phyloP scores from a whole-genome alignment of 2,888 invertebrate genomes.

The Amiota mariae region DNA sequence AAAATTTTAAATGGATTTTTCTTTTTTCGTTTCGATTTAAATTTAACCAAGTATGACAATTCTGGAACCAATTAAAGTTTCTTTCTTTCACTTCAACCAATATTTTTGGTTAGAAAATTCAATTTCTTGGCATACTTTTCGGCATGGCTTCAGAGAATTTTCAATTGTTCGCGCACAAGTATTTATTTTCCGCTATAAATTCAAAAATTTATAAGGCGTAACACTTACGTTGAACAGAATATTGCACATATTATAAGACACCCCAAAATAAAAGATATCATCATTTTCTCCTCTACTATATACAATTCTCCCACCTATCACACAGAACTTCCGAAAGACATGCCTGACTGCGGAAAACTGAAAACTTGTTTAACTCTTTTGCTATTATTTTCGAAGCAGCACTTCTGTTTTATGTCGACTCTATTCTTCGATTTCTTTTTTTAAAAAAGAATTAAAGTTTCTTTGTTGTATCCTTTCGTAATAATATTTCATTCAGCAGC shows the following conservation, averaged over 20 bases:
- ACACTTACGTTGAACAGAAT: constrained; percentile 48
- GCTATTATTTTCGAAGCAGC: not conserved
- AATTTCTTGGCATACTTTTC: constrained; percentile 21
- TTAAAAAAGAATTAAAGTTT: not conserved
- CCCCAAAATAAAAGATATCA: not conserved
- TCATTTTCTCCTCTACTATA: not conserved
- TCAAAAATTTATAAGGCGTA: constrained; percentile 63
- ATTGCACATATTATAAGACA: constrained; percentile 13
- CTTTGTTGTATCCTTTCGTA: not conserved
- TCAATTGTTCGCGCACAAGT: constrained; percentile 46
- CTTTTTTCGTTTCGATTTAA: not conserved
- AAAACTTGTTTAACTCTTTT: constrained; percentile 11
- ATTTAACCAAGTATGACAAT: not conserved
- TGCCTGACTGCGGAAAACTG: not conserved
- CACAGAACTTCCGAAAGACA: constrained; percentile 17
- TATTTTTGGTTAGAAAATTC: not conserved
- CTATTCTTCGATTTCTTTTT: not conserved
- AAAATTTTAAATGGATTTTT: not conserved
- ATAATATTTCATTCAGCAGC: too few relatives aligned
- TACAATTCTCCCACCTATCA: not conserved
- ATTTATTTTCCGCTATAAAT: constrained; percentile 66
- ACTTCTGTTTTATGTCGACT: constrained; percentile 18
- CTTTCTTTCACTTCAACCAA: not conserved
- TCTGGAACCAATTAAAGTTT: constrained; percentile 4
- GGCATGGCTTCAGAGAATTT: not conserved